Evolutionary conservation across 2,888 invertebrate genomes (phyloP), one percentile per base, ranked within the genome.

Genomic region (Ethmia dodecea): DNA sequence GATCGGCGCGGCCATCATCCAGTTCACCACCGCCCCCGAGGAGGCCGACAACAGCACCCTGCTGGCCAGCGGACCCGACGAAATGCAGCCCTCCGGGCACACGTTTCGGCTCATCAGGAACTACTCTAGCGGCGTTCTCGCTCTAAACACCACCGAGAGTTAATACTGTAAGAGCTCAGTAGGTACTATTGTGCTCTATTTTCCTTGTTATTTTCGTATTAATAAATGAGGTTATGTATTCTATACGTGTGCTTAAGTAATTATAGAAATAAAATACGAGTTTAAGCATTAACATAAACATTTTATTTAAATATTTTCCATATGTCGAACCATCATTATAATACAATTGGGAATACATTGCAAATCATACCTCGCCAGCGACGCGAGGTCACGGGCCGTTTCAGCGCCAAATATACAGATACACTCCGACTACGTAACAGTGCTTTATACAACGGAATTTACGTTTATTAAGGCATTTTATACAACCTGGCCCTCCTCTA

Each of bases 221-320:
- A n/a, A n/a, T n/a, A n/a, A n/a, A n/a, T n/a, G n/a, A n/a, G n/a
- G n/a, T n/a, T n/a, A n/a, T n/a, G n/a, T n/a, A n/a, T n/a, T n/a
- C n/a, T n/a, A n/a, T n/a, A n/a, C n/a, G n/a, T n/a, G n/a, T n/a
- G n/a, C n/a, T n/a, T n/a, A n/a, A 18, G 18, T 4, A 5, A 18
- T 18, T 18, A 25, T 11, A 11, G 9, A 26, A 61, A 52, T 56
- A 55, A 55, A 56, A 56, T 50, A 45, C 49, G 42, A 26, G 27
- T 32, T 25, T 63, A 73, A 78, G 80, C 80, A 74, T 75, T 64
- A 81, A 78, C 80, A 62, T 79, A 78, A 80, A 77, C 78, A 77
- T 67, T 81, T 78, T 80, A 80, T 78, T 80, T 76, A 72, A 79
- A 78, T 78, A 79, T 75, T 59, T 61, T 71, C 63, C 63, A 67